Conservation (phyloP, 23 tunicate species). For the Trididemnum nubilum region DNA sequence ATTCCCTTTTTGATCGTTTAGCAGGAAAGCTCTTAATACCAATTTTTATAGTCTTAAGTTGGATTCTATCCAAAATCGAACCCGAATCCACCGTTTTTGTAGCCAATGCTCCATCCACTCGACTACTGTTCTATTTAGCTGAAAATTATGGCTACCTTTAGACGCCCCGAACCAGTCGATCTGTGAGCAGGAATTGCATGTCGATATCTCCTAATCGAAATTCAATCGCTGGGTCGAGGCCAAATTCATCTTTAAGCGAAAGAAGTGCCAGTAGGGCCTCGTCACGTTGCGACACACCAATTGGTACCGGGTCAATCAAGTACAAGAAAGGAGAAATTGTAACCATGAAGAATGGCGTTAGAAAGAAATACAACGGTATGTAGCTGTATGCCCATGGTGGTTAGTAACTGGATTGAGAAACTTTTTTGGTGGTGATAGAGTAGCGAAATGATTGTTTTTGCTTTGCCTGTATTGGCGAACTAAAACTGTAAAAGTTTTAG, state of each 20-base stretch:
- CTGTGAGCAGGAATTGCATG: constrained; percentile 54
- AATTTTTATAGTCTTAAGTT: too few relatives aligned
- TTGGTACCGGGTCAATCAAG: constrained; percentile 52
- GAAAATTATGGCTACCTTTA: too few relatives aligned
- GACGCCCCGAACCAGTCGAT: constrained; percentile 50
- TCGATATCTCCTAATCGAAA: constrained; percentile 54
- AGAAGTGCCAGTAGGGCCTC: constrained; percentile 84
- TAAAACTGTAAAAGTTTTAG: too few relatives aligned
- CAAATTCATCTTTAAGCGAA: constrained; percentile 79
- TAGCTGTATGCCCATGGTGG: not conserved
- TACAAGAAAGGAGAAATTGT: constrained; percentile 97
- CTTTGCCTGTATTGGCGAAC: too few relatives aligned
- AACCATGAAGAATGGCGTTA: constrained; percentile 77
- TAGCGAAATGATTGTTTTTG: too few relatives aligned
- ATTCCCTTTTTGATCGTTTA: too few relatives aligned
- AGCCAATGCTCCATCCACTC: too few relatives aligned
- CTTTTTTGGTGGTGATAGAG: not conserved
- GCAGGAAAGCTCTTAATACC: too few relatives aligned
- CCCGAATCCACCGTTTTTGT: too few relatives aligned
- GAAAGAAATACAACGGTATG: constrained; percentile 95
- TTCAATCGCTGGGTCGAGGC: constrained; percentile 62
- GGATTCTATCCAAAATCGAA: too few relatives aligned
- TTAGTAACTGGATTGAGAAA: too few relatives aligned
- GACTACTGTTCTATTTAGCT: too few relatives aligned
- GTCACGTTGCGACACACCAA: constrained; percentile 71